Percentiles rank a stretch among this genome's conserved stretches.
phyloP scores from a whole-genome alignment of 2,888 invertebrate genomes.

The Dryococelus australis region DNA sequence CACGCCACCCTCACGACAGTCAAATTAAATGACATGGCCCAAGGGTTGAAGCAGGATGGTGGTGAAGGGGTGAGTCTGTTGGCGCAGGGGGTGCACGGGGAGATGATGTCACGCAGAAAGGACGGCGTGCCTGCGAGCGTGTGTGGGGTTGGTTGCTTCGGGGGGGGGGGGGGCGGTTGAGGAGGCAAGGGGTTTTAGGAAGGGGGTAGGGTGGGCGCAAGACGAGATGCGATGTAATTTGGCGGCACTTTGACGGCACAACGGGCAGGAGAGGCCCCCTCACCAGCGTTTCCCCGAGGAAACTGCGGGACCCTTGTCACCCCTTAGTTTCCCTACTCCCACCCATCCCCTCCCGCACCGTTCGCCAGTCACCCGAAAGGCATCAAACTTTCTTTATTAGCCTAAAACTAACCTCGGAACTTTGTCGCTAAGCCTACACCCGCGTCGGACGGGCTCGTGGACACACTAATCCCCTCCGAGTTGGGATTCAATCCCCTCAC shows the following conservation, averaged over 20 bases:
- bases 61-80: not conserved
- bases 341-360: not conserved
- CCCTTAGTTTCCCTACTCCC: not conserved
- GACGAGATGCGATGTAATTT: slow-evolving; percentile 27
- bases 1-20: slow-evolving; percentile 19
- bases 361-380: not conserved
- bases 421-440: not conserved
- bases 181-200: not conserved
- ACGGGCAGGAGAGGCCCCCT: slow-evolving; percentile 6
- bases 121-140: not conserved
- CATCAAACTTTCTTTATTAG: slow-evolving; percentile 33
- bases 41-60: not conserved
- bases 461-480: not conserved
- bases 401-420: slow-evolving; percentile 25
- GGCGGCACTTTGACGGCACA: slow-evolving; percentile 19
- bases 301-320: not conserved
- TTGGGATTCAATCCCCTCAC: not conserved
- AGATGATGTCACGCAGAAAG: not conserved
- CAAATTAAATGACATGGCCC: slow-evolving; percentile 26
- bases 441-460: not conserved
- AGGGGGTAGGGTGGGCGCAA: not conserved
- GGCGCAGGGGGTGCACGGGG: not conserved
- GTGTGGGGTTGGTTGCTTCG: not conserved
- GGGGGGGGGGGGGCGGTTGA: not conserved
- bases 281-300: not conserved